phyloP scores from a whole-genome alignment of 2,888 invertebrate genomes.

The Prenolepis imparis region DNA sequence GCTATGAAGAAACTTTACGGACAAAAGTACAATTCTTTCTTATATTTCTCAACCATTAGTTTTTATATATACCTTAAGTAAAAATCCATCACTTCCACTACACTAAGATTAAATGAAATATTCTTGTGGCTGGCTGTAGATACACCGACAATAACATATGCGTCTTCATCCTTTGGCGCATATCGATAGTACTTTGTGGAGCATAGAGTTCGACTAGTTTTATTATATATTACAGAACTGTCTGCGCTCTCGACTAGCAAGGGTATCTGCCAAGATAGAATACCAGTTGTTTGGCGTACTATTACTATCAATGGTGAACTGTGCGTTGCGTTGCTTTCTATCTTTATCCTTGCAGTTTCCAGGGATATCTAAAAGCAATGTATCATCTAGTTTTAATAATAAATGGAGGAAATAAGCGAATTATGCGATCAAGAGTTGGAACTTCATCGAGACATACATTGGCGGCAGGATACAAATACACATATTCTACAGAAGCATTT shows the following conservation, averaged over 20 bases:
- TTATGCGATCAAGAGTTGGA: background rate
- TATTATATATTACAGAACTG: constrained; percentile 73
- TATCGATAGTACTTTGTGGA: constrained; percentile 87
- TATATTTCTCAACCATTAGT: background rate
- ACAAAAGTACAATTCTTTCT: background rate
- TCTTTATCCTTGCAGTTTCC: constrained; percentile 80
- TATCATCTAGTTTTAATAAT: background rate
- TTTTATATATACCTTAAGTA: constrained; percentile 81
- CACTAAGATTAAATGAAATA: constrained; percentile 88
- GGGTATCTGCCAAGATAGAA: constrained; percentile 93
- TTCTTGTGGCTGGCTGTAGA: constrained; percentile 89
- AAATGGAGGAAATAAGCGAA: background rate
- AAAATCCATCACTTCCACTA: constrained; percentile 89
- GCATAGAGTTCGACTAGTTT: constrained; percentile 88
- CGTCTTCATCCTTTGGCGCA: constrained; percentile 77
- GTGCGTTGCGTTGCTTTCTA: constrained; percentile 86
- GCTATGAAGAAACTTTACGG: background rate
- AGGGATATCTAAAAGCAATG: constrained; percentile 56
- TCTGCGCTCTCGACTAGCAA: constrained; percentile 87
- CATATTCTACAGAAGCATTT: constrained; percentile 82
- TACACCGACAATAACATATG: constrained; percentile 89
- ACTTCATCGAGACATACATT: constrained; percentile 76
- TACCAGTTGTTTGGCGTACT: constrained; percentile 91
- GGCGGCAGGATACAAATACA: constrained; percentile 80
- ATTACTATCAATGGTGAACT: constrained; percentile 91